phyloP scores from a whole-genome alignment of 2,888 invertebrate species.

The Drosophila barbarae region DNA sequence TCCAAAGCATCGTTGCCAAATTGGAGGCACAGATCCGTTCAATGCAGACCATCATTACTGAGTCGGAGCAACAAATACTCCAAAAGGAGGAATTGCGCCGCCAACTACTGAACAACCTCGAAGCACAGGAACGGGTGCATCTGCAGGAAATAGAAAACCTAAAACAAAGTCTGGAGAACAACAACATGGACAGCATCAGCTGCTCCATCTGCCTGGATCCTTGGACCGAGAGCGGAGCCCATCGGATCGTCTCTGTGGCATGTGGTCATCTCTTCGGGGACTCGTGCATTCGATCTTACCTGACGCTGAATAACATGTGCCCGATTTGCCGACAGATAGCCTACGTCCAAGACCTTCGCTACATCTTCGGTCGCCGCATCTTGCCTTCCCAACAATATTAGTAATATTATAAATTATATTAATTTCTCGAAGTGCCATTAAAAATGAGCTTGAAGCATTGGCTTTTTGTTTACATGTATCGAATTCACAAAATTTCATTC shows the following conservation, averaged over 20 bases:
- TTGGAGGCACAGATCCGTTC: conserved; percentile 12
- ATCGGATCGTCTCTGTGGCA: conserved; percentile 21
- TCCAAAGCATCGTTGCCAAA: not conserved
- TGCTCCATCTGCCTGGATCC: conserved; percentile 25
- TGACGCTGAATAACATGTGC: not conserved
- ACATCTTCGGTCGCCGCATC: conserved; percentile 5
- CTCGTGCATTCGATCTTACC: conserved; percentile 5
- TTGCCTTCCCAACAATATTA: not conserved
- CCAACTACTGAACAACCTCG: not conserved
- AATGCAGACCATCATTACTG: conserved; percentile 10
- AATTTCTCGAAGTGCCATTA: not conserved
- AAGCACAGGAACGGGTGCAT: conserved; percentile 11
- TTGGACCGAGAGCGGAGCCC: conserved; percentile 12
- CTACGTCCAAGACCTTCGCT: not conserved
- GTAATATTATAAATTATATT: too few relatives aligned
- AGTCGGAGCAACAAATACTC: conserved; percentile 1
- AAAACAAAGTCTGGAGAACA: conserved; percentile 1
- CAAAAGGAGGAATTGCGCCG: not conserved
- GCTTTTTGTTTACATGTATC: not conserved
- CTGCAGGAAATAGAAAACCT: conserved; percentile 2
- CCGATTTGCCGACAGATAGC: conserved; percentile 18
- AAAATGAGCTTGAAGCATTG: not conserved
- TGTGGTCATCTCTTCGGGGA: conserved; percentile 35
- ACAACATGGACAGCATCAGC: conserved; percentile 7
- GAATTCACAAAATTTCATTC: not conserved